phyloP scores from a whole-genome alignment of 1,140 invertebrate genomes.

The Melitaea cinxia region DNA sequence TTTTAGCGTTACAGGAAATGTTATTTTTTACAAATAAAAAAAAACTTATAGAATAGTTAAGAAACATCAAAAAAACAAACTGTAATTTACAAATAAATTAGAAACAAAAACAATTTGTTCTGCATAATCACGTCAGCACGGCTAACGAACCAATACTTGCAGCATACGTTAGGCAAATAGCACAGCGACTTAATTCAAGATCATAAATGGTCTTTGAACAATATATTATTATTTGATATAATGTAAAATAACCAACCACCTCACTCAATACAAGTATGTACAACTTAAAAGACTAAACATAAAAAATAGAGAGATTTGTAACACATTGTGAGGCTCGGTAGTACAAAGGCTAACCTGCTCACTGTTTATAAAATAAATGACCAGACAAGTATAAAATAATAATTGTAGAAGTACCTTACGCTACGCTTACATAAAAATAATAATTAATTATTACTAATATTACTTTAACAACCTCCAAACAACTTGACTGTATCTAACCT shows the following conservation, averaged over 20 bases:
- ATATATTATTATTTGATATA: slow-evolving; percentile 69
- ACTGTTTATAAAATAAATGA: slow-evolving; percentile 51
- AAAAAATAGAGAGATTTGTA: slow-evolving; percentile 74
- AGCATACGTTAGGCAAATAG: slow-evolving; percentile 31
- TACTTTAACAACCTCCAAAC: slow-evolving; percentile 76
- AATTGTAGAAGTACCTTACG: slow-evolving; percentile 3
- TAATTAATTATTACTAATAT: slow-evolving; percentile 62
- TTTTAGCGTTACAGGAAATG: slow-evolving; percentile 9
- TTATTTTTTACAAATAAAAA: background rate
- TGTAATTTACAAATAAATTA: slow-evolving; percentile 80
- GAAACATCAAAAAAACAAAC: slow-evolving; percentile 67
- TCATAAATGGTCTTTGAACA: slow-evolving; percentile 20
- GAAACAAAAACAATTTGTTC: slow-evolving; percentile 81
- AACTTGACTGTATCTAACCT: slow-evolving; percentile 69
- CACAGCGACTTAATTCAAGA: slow-evolving; percentile 43
- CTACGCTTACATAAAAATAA: slow-evolving; percentile 36
- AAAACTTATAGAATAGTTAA: slow-evolving; percentile 38
- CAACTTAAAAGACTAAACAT: slow-evolving; percentile 59
- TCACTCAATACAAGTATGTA: slow-evolving; percentile 61
- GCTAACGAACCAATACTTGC: slow-evolving; percentile 37
- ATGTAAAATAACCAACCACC: slow-evolving; percentile 73
- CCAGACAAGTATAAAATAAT: slow-evolving; percentile 43
- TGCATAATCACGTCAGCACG: slow-evolving; percentile 67
- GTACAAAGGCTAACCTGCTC: slow-evolving; percentile 37
- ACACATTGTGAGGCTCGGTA: slow-evolving; percentile 53